Base-by-base conservation (phyloP, 1,140 invertebrate species). In the Drosophila ogumai region DNA sequence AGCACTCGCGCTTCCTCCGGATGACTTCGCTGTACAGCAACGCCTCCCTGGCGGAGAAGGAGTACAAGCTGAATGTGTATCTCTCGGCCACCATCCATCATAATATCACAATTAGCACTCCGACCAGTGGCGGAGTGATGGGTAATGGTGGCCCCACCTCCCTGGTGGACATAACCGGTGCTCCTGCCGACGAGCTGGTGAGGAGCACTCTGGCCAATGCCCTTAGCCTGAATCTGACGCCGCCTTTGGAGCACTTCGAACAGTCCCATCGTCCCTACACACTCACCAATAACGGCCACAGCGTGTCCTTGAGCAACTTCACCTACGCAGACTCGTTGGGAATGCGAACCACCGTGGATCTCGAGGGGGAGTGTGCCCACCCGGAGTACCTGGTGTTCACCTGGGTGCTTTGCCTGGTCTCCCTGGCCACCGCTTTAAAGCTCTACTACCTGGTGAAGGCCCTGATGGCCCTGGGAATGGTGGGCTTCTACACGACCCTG, bases 331-430 rank as follows among this genome's bases (percentile, higher is more conserved):
- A 79, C 47, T 10, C 10, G 4, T 25, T 38, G 12, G 75, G 50
- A n/a, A 31, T 71, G 15, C 56, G 52, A 13, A n/a, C 38, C 10
- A 17, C 15, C 5, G 19, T 54, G 6, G 75, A 74, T 19, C 44
- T 54, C 6, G 44, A 46, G 12, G 22, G 17, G 13, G 66, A 81
- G 8, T 96, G 95, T 65, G 93, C 94, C 31, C 94, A 95, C 69
- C 96, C 97, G 0, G 97, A 99, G 92, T 99, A 98, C 90, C 95
- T 98, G 10, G 96, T 98, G 3, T 98, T 98, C 92, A 98, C 97
- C 1, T 99, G 98, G 97, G 96, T 99, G 25, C 93, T 99, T n/a
- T 98, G 97, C 66, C 94, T 99, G 40, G 96, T 99, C 1, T 96
- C 97, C 0, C 93, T 98, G 60, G 97, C 97, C 3, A 97, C 98